Evolutionary conservation across 2,888 invertebrate species (phyloP).

Genomic region (Azorinus chamasolen): DNA sequence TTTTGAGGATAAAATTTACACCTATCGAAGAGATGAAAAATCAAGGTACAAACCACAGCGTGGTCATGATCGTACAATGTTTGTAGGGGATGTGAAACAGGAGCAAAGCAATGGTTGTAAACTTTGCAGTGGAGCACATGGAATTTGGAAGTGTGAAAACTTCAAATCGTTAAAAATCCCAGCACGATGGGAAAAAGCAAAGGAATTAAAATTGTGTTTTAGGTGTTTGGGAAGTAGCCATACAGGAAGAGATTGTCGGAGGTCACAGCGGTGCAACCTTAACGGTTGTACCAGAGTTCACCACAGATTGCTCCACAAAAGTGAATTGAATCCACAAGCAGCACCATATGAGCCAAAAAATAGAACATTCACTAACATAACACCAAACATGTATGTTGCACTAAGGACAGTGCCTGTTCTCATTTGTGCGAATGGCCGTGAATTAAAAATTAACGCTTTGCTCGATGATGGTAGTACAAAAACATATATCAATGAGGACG

Average conservation of each 20-base stretch:
- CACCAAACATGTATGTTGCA: constrained; percentile 4
- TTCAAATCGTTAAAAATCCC: no score
- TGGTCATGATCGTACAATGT: no score
- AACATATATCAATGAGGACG: constrained; percentile 53
- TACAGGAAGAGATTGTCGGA: constrained; percentile 16
- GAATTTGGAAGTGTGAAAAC: no score
- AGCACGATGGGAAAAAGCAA: constrained; percentile 39
- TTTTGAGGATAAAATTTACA: neutral
- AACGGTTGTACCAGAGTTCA: constrained; percentile 14
- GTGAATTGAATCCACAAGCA: neutral
- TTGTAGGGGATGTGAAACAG: neutral
- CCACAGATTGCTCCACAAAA: constrained; percentile 28
- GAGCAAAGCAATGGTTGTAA: constrained; percentile 6
- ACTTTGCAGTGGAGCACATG: constrained; percentile 15
- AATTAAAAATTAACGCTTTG: constrained; percentile 47
- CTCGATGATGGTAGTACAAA: constrained; percentile 62
- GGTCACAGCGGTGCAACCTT: neutral
- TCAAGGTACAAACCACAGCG: no score
- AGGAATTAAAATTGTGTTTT: constrained; percentile 27
- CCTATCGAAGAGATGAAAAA: neutral
- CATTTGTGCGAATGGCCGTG: constrained; percentile 5
- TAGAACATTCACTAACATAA: neutral
- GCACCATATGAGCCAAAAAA: neutral
- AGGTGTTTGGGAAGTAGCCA: constrained; percentile 28
- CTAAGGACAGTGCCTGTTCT: constrained; percentile 25